Conservation (phyloP, 92 coral and sea anemone genomes). For the Parazoanthus atlanticus region DNA sequence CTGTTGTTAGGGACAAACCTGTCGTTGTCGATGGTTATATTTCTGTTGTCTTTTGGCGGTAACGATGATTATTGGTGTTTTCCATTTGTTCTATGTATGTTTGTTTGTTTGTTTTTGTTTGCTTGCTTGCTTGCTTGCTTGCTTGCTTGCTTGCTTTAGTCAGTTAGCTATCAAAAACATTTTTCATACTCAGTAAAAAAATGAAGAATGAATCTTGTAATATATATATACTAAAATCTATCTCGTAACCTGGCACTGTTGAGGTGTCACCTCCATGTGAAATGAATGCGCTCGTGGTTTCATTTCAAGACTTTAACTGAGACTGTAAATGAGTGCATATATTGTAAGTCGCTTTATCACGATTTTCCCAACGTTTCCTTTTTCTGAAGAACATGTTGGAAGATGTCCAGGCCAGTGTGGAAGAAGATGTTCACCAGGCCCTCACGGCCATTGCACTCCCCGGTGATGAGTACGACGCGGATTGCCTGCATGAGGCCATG, state of each 20-base stretch:
- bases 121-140: too few relatives aligned
- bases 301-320: neutral
- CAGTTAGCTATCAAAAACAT: too few relatives aligned
- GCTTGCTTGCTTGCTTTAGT: too few relatives aligned
- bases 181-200: too few relatives aligned
- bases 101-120: neutral
- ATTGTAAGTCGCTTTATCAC: neutral
- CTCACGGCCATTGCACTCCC: constrained; percentile 67
- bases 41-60: neutral
- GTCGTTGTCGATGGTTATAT: too few relatives aligned
- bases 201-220: too few relatives aligned
- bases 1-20: too few relatives aligned
- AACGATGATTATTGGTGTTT: neutral
- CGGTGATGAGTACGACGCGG: constrained; percentile 61
- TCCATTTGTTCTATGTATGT: neutral
- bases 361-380: neutral
- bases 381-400: constrained; percentile 75
- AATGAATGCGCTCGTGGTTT: neutral
- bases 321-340: neutral
- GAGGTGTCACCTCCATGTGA: too few relatives aligned
- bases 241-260: too few relatives aligned
- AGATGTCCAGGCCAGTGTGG: constrained; percentile 66
- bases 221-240: too few relatives aligned
- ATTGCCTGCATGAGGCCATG: constrained; percentile 75
- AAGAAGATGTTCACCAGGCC: constrained; percentile 70